Conservation (phyloP, 2,888 invertebrate species). For the Lithophane ornitopus region DNA sequence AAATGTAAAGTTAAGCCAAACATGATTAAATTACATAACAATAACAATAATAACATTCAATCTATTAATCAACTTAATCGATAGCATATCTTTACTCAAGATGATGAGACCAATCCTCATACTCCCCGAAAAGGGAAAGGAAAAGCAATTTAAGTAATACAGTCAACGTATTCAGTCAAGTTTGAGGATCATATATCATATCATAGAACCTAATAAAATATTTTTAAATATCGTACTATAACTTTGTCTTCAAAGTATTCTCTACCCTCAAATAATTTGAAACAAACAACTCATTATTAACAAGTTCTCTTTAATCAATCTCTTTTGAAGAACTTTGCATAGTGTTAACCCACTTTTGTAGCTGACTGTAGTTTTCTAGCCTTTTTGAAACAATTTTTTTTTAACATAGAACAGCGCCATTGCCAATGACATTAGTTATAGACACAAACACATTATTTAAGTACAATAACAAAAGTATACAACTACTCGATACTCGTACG, state of each 20-base stretch:
- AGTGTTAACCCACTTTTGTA: neutral
- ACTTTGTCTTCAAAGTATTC: neutral
- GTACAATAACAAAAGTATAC: too few species aligned
- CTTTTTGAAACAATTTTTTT: neutral
- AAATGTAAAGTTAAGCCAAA: neutral
- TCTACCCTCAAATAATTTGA: neutral
- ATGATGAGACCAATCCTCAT: neutral
- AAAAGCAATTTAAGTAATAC: neutral
- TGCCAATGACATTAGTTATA: too few species aligned
- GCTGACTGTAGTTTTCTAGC: neutral
- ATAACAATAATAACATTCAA: too few species aligned
- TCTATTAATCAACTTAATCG: conserved; percentile 8
- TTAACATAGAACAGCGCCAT: too few species aligned
- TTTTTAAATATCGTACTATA: neutral
- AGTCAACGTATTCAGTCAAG: neutral
- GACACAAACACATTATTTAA: too few species aligned
- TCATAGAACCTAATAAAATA: neutral
- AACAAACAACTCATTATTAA: neutral
- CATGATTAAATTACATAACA: too few species aligned
- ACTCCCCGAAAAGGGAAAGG: neutral
- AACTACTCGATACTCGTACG: too few species aligned
- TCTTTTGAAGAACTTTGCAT: neutral
- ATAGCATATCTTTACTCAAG: neutral
- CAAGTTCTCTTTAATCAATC: neutral
- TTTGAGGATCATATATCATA: neutral